These are phyloP conservation scores for Sitta carolinensis DNA, from an alignment of 2,797 vertebrate genomes.

Conservation along the genomic window DNA sequence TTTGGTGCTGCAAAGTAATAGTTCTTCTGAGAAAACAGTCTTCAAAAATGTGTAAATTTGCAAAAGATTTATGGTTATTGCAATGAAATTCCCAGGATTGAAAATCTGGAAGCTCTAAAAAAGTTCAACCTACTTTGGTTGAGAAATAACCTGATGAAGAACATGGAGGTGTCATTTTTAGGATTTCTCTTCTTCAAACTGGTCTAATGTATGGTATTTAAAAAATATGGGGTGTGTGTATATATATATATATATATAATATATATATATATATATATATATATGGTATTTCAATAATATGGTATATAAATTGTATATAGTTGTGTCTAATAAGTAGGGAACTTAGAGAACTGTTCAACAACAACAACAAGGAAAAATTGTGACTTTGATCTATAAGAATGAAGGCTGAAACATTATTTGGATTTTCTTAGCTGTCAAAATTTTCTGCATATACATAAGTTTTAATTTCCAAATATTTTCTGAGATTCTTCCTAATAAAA, in stretches of 20 bases:
- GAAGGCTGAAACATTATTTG: not conserved
- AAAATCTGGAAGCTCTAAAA: slow-evolving; percentile 76
- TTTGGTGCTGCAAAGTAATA: not conserved
- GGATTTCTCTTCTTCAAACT: not conserved
- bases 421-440: not conserved
- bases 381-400: not conserved
- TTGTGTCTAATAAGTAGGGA: not conserved
- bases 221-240: not conserved
- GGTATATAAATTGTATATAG: not conserved
- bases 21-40: slow-evolving; percentile 49
- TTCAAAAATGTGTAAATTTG: slow-evolving; percentile 78
- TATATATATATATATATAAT: too few relatives aligned
- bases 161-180: slow-evolving; percentile 74
- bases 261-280: too few relatives aligned
- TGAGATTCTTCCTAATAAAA: not conserved
- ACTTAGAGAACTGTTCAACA: not conserved
- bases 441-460: not conserved
- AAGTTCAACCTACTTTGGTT: slow-evolving; percentile 81
- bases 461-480: not conserved
- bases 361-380: not conserved
- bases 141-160: slow-evolving; percentile 82
- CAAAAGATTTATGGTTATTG: slow-evolving; percentile 85
- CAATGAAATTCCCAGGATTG: slow-evolving; percentile 81
- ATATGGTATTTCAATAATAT: not conserved
- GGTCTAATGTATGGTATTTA: not conserved